Percentiles rank a stretch among this genome's conserved stretches.
Conservation (phyloP, 2,797 vertebrate genomes). For the Sus cebifrons region DNA sequence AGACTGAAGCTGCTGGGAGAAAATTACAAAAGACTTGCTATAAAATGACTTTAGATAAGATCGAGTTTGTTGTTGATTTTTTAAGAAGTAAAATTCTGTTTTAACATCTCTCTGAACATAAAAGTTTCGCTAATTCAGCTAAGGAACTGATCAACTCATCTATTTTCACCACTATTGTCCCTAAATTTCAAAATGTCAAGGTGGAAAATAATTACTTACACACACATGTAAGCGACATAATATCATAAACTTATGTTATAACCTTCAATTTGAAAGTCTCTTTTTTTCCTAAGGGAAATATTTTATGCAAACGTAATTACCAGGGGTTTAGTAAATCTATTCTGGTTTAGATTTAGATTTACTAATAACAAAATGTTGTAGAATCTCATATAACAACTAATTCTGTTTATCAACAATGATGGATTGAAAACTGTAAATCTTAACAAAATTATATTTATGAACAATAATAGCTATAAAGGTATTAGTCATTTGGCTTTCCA, state of each 20-base stretch:
- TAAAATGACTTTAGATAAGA: conserved; percentile 68
- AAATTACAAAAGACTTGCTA: conserved; percentile 82
- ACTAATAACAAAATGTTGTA: not conserved
- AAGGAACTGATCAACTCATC: not conserved
- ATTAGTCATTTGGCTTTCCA: conserved; percentile 13
- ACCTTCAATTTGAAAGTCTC: not conserved
- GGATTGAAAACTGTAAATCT: not conserved
- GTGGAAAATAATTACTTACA: conserved; percentile 52
- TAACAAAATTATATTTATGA: conserved; percentile 31
- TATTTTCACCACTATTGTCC: not conserved
- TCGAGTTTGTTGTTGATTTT: conserved; percentile 61
- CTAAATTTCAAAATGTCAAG: conserved; percentile 44
- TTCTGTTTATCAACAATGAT: not conserved
- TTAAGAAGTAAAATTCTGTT: not conserved
- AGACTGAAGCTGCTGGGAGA: conserved; percentile 84
- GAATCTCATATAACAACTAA: not conserved
- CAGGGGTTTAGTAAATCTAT: not conserved
- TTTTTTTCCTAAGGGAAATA: not conserved
- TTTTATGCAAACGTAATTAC: not conserved
- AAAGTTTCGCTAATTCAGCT: conserved; percentile 12
- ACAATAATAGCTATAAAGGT: not conserved
- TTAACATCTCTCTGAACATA: not conserved
- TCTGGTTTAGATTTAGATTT: conserved; percentile 47
- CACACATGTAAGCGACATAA: not conserved
- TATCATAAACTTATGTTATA: not conserved